Percentiles rank a stretch among this genome's conserved stretches.
Evolutionary conservation across 2,888 invertebrate genomes (phyloP).

Genomic region (Sycophila texana): DNA sequence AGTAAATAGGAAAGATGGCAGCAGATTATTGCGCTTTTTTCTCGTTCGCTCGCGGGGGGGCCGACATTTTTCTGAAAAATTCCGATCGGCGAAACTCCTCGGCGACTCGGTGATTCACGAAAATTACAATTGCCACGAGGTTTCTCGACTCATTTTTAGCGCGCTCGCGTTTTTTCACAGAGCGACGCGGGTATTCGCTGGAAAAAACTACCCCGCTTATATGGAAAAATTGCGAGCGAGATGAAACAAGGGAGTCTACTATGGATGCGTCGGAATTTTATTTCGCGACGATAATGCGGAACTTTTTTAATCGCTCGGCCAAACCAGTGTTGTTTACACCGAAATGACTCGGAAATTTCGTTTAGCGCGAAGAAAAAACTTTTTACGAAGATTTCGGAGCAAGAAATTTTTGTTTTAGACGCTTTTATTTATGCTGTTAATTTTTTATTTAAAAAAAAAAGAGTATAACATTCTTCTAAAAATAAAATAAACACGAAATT

Average conservation of each 20-base stretch:
- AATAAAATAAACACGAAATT: neutral
- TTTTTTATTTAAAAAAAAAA: conserved; percentile 4
- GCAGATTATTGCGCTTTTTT: conserved; percentile 75
- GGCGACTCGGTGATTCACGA: neutral
- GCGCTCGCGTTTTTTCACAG: conserved; percentile 51
- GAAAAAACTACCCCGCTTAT: conserved; percentile 9
- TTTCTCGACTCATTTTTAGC: conserved; percentile 65
- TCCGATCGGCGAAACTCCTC: conserved; percentile 57
- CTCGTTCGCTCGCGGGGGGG: conserved; percentile 67
- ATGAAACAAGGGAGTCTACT: conserved; percentile 37
- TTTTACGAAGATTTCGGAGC: conserved; percentile 1
- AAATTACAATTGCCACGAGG: conserved; percentile 53
- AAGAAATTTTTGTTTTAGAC: neutral
- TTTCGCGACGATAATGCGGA: conserved; percentile 20
- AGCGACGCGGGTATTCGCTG: conserved; percentile 32
- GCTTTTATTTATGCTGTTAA: neutral
- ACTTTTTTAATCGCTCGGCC: too few relatives aligned
- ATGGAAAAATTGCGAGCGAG: conserved; percentile 34
- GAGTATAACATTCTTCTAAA: neutral
- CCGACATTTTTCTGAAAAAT: conserved; percentile 71
- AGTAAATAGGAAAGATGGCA: conserved; percentile 76
- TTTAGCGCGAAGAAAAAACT: conserved; percentile 2
- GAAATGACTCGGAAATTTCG: neutral
- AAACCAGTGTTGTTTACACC: neutral
- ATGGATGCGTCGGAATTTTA: conserved; percentile 50